These are phyloP conservation scores for Chydorus sphaericus DNA, from an alignment of 2,888 invertebrate species.

Conservation along the genomic window DNA sequence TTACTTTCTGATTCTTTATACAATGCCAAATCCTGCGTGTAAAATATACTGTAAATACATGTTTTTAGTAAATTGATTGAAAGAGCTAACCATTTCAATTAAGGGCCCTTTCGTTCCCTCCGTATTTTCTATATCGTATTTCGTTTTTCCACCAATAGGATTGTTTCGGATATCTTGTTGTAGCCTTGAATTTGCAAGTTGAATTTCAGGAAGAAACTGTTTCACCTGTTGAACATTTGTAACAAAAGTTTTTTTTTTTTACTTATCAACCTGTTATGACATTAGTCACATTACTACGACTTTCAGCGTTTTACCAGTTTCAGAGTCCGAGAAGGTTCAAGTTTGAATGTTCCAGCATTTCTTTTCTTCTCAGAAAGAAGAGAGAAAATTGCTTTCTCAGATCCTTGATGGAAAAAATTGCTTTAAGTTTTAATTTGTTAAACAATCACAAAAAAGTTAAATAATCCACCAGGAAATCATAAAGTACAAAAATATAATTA, in stretches of 20 bases:
- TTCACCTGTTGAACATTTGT: constrained; percentile 5
- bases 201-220: constrained; percentile 4
- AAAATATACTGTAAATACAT: neutral
- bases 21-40: neutral
- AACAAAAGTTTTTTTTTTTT: neutral
- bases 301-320: neutral
- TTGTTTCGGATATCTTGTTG: neutral
- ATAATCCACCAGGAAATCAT: too few species aligned
- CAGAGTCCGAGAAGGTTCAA: neutral
- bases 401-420: too few species aligned
- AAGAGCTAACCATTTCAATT: constrained; percentile 9
- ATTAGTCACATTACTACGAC: neutral
- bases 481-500: too few species aligned
- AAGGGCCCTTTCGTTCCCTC: neutral
- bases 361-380: neutral
- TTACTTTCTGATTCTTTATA: neutral
- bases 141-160: neutral
- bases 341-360: constrained; percentile 2
- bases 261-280: too few species aligned
- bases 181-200: neutral
- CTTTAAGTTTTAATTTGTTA: too few species aligned
- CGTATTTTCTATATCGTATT: constrained; percentile 2
- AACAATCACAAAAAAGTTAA: too few species aligned
- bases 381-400: neutral
- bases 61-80: neutral